These are phyloP conservation scores for Terebella lapidaria DNA, from an alignment of 2,888 invertebrate genomes.

Conservation along the genomic window DNA sequence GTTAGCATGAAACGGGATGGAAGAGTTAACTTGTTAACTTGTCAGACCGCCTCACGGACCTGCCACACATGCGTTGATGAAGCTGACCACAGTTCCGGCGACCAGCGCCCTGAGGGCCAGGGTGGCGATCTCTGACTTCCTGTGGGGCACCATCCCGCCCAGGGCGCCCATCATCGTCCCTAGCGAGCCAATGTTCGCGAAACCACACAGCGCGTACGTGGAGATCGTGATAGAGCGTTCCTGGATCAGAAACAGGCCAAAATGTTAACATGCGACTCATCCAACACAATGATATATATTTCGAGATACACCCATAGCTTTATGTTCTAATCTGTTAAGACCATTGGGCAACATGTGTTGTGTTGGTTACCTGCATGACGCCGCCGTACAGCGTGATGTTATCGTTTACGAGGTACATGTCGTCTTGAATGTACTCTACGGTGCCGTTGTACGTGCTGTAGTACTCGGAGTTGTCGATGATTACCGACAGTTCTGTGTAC, in stretches of 20 bases:
- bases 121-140: slow-evolving; percentile 20
- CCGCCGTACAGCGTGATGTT: slow-evolving; percentile 17
- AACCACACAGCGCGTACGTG: slow-evolving; percentile 34
- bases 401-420: slow-evolving; percentile 11
- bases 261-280: not conserved
- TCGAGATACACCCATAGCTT: no score
- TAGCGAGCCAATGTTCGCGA: slow-evolving; percentile 30
- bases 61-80: slow-evolving; percentile 49
- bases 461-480: slow-evolving; percentile 29
- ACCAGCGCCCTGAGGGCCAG: slow-evolving; percentile 38
- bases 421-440: slow-evolving; percentile 8
- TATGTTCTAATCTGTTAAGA: no score
- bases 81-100: slow-evolving; percentile 50
- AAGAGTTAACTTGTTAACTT: no score
- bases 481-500: slow-evolving; percentile 55
- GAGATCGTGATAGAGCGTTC: slow-evolving; percentile 26
- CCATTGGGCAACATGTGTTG: no score
- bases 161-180: slow-evolving; percentile 30
- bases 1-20: no score
- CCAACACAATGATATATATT: no score
- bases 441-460: slow-evolving; percentile 25
- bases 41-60: no score
- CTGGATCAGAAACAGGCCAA: slow-evolving; percentile 12
- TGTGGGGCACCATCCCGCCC: slow-evolving; percentile 26
- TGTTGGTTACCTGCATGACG: slow-evolving; percentile 15